Evolutionary conservation across 53 echinoderm and acorn worm species (phyloP).

Genomic region (Apostichopus leukothele): DNA sequence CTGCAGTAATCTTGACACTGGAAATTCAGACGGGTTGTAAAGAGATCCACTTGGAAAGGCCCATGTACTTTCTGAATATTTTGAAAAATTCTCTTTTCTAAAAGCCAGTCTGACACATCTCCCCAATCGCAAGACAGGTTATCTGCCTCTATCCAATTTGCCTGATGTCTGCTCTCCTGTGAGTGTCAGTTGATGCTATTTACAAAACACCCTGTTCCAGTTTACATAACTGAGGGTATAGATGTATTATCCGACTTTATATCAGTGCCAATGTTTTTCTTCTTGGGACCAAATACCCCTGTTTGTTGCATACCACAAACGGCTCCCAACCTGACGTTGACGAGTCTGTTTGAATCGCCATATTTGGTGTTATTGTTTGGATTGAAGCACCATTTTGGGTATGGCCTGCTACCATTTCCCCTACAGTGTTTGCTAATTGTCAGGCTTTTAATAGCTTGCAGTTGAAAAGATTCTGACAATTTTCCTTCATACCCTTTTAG

Average conservation of each 20-base stretch:
- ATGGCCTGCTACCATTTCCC: conserved; percentile 29
- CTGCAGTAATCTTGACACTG: conserved; percentile 26
- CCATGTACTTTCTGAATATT: conserved; percentile 1
- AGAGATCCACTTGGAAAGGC: not conserved
- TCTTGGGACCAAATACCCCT: not conserved
- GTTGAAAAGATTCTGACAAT: not conserved
- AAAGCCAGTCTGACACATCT: conserved; percentile 9
- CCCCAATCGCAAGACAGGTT: conserved; percentile 12
- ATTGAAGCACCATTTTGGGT: conserved; percentile 9
- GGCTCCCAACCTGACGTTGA: not conserved
- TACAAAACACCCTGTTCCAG: no score
- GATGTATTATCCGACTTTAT: conserved; percentile 14
- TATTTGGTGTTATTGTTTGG: conserved; percentile 15
- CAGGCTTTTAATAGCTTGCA: not conserved
- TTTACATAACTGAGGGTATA: not conserved
- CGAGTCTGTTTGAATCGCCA: conserved; percentile 14
- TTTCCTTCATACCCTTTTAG: conserved; percentile 11
- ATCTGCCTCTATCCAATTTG: not conserved
- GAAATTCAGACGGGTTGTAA: conserved; percentile 20
- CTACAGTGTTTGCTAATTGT: not conserved
- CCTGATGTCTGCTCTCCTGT: conserved; percentile 3
- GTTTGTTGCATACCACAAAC: not conserved
- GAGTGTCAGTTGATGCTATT: not conserved
- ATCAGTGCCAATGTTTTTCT: conserved; percentile 26
- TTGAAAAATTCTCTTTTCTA: not conserved